Conservation (phyloP, 2,797 vertebrate species). For the Pelobates cultripes region DNA sequence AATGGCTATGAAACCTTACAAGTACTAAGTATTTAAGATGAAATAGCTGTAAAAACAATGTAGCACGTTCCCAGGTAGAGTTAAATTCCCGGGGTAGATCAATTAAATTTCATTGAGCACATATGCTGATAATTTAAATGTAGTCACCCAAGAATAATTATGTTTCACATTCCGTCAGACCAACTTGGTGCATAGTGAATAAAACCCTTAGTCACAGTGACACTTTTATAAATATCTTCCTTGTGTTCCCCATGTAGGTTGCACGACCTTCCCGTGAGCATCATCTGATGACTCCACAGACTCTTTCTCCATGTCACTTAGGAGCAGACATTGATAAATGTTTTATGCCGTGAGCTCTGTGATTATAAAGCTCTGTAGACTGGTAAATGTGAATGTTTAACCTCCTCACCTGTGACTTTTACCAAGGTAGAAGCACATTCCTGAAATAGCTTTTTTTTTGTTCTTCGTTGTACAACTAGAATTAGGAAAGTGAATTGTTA, state of each 20-base stretch:
- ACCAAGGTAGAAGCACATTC: background rate
- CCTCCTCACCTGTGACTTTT: constrained; percentile 1
- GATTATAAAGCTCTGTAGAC: background rate
- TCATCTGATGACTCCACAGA: background rate
- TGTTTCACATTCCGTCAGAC: no score
- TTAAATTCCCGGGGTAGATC: no score
- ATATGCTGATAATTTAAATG: no score
- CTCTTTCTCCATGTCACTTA: background rate
- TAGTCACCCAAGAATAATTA: no score
- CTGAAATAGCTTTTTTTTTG: background rate
- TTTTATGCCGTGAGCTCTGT: background rate
- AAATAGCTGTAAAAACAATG: no score
- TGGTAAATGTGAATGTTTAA: constrained; percentile 10
- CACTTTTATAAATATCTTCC: background rate
- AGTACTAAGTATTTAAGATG: no score
- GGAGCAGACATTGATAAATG: constrained; percentile 17
- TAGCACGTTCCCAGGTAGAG: no score
- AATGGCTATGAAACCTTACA: no score
- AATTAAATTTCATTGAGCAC: no score
- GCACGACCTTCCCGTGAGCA: constrained; percentile 11
- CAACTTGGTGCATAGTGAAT: no score
- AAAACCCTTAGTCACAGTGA: background rate
- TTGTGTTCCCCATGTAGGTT: background rate
- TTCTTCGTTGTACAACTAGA: background rate
- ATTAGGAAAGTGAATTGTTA: background rate